Conservation (phyloP, 2,888 invertebrate species). For the Philaethria dido region DNA sequence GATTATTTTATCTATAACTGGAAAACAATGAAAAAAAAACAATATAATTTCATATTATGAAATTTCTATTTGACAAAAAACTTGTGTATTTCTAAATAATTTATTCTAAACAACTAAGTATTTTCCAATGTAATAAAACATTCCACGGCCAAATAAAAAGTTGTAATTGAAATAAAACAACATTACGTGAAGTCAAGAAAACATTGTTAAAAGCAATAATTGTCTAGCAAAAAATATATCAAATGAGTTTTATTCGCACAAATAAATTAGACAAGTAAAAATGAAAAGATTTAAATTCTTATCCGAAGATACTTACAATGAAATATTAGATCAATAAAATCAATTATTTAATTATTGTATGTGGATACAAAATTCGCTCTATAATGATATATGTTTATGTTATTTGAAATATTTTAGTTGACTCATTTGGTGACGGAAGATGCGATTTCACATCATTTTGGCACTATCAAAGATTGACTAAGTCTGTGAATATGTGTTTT, state of each 20-base stretch:
- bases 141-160: constrained; percentile 17
- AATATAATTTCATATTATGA: constrained; percentile 2
- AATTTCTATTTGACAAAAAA: not conserved
- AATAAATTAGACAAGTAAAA: not conserved
- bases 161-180: constrained; percentile 10
- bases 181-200: constrained; percentile 10
- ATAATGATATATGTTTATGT: not conserved
- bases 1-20: too few relatives aligned
- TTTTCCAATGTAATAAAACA: constrained; percentile 7
- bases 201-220: not conserved
- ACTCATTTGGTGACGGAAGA: too few relatives aligned
- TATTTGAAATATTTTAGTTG: not conserved
- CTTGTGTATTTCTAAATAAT: not conserved
- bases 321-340: too few relatives aligned
- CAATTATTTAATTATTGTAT: not conserved
- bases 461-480: too few relatives aligned
- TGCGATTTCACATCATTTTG: too few relatives aligned
- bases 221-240: constrained; percentile 6
- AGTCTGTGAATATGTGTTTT: too few relatives aligned
- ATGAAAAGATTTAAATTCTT: not conserved
- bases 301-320: not conserved
- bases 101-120: constrained; percentile 7
- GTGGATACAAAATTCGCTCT: not conserved
- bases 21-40: not conserved
- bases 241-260: not conserved